These are phyloP conservation scores for Drosophila bocki DNA, from an alignment of 1,140 invertebrate species.

Conservation along the genomic window DNA sequence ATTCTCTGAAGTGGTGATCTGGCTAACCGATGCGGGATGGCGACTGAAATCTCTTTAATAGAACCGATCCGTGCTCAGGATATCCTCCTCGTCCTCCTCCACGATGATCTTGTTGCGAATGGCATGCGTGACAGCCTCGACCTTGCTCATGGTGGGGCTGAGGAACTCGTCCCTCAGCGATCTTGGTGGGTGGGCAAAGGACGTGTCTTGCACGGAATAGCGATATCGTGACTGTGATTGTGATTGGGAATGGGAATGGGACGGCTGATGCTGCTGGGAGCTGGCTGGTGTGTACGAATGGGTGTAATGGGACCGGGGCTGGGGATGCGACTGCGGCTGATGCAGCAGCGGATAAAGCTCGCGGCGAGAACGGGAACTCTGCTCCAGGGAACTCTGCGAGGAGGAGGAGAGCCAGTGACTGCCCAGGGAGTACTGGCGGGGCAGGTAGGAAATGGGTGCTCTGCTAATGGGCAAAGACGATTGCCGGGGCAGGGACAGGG, in stretches of 20 bases:
- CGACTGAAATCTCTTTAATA: slow-evolving; percentile 84
- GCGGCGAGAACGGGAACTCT: slow-evolving; percentile 35
- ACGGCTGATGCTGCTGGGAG: slow-evolving; percentile 11
- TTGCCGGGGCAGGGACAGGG: slow-evolving; percentile 44
- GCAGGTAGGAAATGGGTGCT: slow-evolving; percentile 22
- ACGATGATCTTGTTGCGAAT: slow-evolving; percentile 83
- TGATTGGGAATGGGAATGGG: slow-evolving; percentile 22
- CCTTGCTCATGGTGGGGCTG: slow-evolving; percentile 63
- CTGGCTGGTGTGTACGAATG: slow-evolving; percentile 19
- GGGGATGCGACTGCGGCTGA: slow-evolving; percentile 64
- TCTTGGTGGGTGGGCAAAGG: slow-evolving; percentile 53
- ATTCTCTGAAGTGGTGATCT: slow-evolving; percentile 7
- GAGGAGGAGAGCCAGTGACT: slow-evolving; percentile 64
- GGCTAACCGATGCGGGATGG: slow-evolving; percentile 29
- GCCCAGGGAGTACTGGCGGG: slow-evolving; percentile 29
- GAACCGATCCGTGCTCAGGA: slow-evolving; percentile 77
- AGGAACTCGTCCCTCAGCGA: slow-evolving; percentile 36
- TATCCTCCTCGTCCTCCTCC: slow-evolving; percentile 83
- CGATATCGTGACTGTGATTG: slow-evolving; percentile 30
- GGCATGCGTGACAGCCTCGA: slow-evolving; percentile 75
- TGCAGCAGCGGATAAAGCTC: slow-evolving; percentile 72
- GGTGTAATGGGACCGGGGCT: slow-evolving; percentile 39
- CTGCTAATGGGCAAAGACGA: slow-evolving; percentile 28
- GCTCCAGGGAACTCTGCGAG: slow-evolving; percentile 38
- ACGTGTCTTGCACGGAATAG: slow-evolving; percentile 59